phyloP scores from a whole-genome alignment of 2,888 invertebrate species.

The Vandiemenella viatica region DNA sequence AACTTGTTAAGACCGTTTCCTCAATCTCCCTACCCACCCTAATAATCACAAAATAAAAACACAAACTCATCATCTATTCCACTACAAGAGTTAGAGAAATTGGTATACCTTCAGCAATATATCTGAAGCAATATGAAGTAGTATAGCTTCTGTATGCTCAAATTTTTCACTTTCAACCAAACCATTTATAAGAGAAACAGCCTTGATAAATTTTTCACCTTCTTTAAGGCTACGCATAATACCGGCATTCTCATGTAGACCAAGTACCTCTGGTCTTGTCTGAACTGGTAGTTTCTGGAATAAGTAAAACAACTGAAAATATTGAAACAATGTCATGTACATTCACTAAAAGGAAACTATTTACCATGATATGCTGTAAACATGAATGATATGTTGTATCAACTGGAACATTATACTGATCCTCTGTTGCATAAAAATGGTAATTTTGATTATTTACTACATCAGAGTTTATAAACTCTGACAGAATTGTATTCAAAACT shows the following conservation, averaged over 20 bases:
- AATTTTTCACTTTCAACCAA: too few species aligned
- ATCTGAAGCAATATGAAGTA: too few species aligned
- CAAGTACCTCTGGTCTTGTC: not conserved
- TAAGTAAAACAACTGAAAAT: too few species aligned
- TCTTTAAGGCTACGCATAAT: not conserved
- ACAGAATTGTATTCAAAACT: not conserved
- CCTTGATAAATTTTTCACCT: not conserved
- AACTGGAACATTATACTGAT: not conserved
- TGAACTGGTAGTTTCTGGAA: not conserved
- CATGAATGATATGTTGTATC: not conserved
- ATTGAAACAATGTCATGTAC: too few species aligned
- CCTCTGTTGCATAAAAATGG: not conserved
- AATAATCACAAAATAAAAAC: too few species aligned
- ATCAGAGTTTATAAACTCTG: not conserved
- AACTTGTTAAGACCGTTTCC: too few species aligned
- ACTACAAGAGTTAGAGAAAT: too few species aligned
- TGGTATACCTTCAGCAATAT: too few species aligned
- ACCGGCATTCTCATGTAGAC: not conserved
- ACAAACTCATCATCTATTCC: too few species aligned
- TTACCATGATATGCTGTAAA: not conserved
- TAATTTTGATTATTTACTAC: not conserved
- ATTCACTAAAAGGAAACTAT: too few species aligned
- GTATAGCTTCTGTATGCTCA: too few species aligned
- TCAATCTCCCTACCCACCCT: too few species aligned
- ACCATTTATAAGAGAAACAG: not conserved